phyloP scores from a whole-genome alignment of 37 sponge, comb jelly and placozoan genomes.

The Aplysina aerophoba region DNA sequence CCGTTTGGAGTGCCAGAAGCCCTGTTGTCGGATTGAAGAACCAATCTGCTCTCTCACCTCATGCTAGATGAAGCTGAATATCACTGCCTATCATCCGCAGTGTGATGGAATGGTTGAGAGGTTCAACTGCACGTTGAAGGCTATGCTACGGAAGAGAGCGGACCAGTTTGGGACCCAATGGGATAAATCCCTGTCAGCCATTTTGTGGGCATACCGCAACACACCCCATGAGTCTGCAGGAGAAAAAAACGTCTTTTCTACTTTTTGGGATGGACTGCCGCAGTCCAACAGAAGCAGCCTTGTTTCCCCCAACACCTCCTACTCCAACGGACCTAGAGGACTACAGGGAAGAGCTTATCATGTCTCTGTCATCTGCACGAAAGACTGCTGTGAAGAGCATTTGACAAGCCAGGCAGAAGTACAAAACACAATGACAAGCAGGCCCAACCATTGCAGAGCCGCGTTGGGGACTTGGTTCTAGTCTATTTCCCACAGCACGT shows the following conservation, averaged over 20 bases:
- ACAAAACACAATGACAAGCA: slow-evolving; percentile 27
- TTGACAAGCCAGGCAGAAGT: slow-evolving; percentile 8
- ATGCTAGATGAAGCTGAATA: slow-evolving; percentile 35
- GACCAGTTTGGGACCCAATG: neutral
- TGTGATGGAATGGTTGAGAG: slow-evolving; percentile 28
- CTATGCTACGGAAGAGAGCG: neutral
- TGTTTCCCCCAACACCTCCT: neutral
- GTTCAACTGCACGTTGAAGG: slow-evolving; percentile 15
- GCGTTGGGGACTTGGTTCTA: slow-evolving; percentile 40
- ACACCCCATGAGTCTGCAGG: neutral
- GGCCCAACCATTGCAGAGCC: neutral
- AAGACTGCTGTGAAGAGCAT: slow-evolving; percentile 28
- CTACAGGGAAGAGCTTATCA: slow-evolving; percentile 24
- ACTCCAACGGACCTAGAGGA: neutral
- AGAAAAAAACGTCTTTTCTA: neutral
- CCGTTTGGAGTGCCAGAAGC: slow-evolving; percentile 28
- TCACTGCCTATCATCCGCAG: slow-evolving; percentile 30
- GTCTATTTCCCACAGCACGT: slow-evolving; percentile 34
- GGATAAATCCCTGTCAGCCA: neutral
- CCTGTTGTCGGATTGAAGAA: neutral
- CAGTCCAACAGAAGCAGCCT: neutral
- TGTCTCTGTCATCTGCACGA: slow-evolving; percentile 42
- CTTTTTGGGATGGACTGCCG: neutral
- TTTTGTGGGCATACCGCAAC: neutral
- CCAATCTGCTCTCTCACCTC: slow-evolving; percentile 24